phyloP scores from a whole-genome alignment of 2,113 vertebrate genomes.

The Bos indicus region DNA sequence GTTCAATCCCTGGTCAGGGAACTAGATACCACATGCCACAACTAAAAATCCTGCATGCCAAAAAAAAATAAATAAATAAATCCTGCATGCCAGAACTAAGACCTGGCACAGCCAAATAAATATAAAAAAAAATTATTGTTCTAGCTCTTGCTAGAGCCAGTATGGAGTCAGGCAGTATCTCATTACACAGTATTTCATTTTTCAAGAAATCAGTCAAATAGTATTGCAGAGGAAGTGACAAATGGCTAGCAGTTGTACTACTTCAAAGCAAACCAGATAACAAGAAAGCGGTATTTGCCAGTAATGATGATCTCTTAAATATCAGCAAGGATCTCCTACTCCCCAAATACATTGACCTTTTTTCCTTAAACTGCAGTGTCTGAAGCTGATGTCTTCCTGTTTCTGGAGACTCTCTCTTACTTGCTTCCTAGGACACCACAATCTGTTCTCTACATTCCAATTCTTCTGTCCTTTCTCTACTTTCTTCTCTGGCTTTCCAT shows the following conservation, averaged over 20 bases:
- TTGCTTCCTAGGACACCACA: background rate
- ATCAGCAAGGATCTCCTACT: background rate
- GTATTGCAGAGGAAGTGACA: background rate
- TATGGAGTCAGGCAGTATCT: background rate
- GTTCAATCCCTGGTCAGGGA: background rate
- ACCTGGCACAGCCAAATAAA: background rate
- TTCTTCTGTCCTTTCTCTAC: background rate
- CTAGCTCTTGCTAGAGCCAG: background rate
- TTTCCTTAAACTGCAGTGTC: background rate
- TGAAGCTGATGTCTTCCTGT: background rate
- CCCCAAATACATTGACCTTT: background rate
- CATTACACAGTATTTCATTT: background rate
- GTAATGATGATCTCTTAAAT: background rate
- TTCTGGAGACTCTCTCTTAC: background rate
- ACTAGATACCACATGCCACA: background rate
- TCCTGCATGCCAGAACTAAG: background rate
- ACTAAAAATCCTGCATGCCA: background rate
- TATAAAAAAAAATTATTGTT: background rate
- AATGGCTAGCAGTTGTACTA: background rate
- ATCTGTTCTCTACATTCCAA: background rate
- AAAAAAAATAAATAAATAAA: background rate
- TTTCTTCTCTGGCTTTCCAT: background rate
- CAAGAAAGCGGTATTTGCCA: background rate
- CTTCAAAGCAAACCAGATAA: conserved; percentile 12
- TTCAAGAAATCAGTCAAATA: background rate